Conservation (phyloP, 1,140 invertebrate species). For the Sycophaga agraensis region DNA sequence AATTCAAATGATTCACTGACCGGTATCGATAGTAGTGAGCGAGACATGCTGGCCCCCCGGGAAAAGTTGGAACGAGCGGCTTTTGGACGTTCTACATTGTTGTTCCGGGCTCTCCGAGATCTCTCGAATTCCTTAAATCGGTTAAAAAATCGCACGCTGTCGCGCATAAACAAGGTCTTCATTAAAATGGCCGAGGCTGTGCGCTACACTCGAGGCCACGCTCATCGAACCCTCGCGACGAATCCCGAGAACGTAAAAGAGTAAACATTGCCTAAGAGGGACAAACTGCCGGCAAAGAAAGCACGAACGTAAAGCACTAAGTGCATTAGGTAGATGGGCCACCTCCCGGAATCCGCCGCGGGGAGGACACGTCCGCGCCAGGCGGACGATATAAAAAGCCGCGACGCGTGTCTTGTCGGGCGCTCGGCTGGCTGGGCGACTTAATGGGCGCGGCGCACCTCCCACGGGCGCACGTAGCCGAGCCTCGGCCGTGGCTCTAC, state of each 20-base stretch:
- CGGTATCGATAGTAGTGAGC: conserved; percentile 1
- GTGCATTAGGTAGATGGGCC: too few species aligned
- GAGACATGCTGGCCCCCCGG: not conserved
- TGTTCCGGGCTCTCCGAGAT: not conserved
- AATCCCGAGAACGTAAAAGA: too few species aligned
- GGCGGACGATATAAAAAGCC: too few species aligned
- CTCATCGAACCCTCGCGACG: too few species aligned
- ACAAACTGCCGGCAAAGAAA: too few species aligned
- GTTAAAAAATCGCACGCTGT: conserved; percentile 4
- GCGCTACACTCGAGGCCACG: too few species aligned
- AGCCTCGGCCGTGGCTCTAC: conserved; percentile 30
- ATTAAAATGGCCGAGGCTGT: too few species aligned
- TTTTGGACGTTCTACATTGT: not conserved
- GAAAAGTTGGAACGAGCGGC: not conserved
- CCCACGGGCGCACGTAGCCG: conserved; percentile 21
- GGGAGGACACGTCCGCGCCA: too few species aligned
- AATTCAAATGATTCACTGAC: conserved; percentile 5
- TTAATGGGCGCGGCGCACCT: conserved; percentile 40
- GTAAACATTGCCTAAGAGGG: too few species aligned
- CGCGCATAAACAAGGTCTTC: not conserved
- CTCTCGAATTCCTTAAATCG: conserved; percentile 11
- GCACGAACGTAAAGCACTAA: too few species aligned
- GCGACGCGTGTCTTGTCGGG: conserved; percentile 32
- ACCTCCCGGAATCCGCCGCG: too few species aligned
- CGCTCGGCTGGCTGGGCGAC: conserved; percentile 42